A percentile compares a stretch with the other conserved stretches of the same genome.
phyloP scores from a whole-genome alignment of 2,113 vertebrate genomes.

The Triplophysa rosa region DNA sequence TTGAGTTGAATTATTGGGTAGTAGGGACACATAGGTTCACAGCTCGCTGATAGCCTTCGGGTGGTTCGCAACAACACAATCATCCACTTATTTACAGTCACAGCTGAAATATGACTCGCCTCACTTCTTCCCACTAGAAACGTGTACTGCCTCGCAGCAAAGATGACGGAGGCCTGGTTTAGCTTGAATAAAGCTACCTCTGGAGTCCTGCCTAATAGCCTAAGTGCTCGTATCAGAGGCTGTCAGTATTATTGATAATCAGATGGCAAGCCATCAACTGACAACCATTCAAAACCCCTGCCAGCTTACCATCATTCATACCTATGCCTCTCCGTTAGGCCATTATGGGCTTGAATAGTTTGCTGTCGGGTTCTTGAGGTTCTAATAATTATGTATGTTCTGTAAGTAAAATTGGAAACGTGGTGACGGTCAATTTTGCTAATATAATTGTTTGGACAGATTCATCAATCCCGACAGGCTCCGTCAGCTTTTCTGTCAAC shows the following conservation, averaged over 20 bases:
- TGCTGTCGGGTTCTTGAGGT: constrained; percentile 22
- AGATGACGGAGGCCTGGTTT: background rate
- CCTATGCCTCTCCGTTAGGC: background rate
- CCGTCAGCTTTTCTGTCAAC: background rate
- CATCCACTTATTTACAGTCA: no score
- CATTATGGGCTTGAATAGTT: constrained; percentile 29
- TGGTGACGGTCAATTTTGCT: constrained; percentile 3
- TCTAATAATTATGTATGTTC: constrained; percentile 35
- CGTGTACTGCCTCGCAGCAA: background rate
- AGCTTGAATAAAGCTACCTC: constrained; percentile 13
- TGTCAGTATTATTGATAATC: constrained; percentile 50
- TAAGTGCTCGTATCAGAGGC: constrained; percentile 2
- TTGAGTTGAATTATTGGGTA: no score
- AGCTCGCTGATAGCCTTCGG: no score
- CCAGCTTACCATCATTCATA: constrained; percentile 19
- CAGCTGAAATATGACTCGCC: no score
- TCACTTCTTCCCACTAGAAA: background rate
- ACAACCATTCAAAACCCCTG: constrained; percentile 14
- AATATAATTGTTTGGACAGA: constrained; percentile 33
- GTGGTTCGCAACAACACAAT: no score
- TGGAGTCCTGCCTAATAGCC: constrained; percentile 42
- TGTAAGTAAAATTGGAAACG: constrained; percentile 10
- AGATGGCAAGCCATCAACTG: constrained; percentile 36
- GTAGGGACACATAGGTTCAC: no score
- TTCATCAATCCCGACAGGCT: constrained; percentile 19